Conservation (phyloP, 2,888 invertebrate genomes). For the Cyclophora punctaria region DNA sequence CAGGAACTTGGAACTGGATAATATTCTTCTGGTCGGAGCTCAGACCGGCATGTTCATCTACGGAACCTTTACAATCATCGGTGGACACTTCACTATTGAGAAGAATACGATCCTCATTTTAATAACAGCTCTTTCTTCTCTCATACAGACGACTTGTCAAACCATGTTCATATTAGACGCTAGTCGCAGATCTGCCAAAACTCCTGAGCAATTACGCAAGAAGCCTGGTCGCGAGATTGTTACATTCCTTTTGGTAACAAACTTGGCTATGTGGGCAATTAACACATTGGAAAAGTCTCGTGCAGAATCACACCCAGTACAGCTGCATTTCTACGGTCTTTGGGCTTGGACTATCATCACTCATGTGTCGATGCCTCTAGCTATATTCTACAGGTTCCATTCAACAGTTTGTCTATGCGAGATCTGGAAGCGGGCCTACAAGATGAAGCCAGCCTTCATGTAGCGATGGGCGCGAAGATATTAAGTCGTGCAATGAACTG, state of each 20-base stretch:
- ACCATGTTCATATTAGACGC: slow-evolving; percentile 94
- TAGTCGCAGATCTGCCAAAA: slow-evolving; percentile 87
- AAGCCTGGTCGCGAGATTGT: slow-evolving; percentile 96
- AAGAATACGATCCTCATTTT: slow-evolving; percentile 87
- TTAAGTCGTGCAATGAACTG: slow-evolving; percentile 39
- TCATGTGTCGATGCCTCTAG: slow-evolving; percentile 93
- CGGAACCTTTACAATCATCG: slow-evolving; percentile 94
- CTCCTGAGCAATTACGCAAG: slow-evolving; percentile 85
- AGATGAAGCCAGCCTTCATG: slow-evolving; percentile 91
- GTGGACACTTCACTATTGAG: slow-evolving; percentile 90
- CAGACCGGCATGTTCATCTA: slow-evolving; percentile 96
- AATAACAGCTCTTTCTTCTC: slow-evolving; percentile 87
- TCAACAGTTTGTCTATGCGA: slow-evolving; percentile 96
- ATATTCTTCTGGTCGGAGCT: slow-evolving; percentile 92
- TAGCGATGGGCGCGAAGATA: slow-evolving; percentile 72
- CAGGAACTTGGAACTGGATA: slow-evolving; percentile 89
- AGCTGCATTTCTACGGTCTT: slow-evolving; percentile 91
- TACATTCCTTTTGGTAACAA: slow-evolving; percentile 91
- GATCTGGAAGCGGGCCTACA: slow-evolving; percentile 97
- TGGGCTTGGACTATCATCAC: slow-evolving; percentile 98
- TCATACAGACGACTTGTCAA: slow-evolving; percentile 91
- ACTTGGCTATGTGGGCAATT: slow-evolving; percentile 95
- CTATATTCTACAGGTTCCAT: slow-evolving; percentile 96
- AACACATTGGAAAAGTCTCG: slow-evolving; percentile 93
- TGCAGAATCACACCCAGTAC: slow-evolving; percentile 93